Percentiles rank a stretch among this genome's conserved stretches.
These are phyloP conservation scores for Sinotaia quadrata DNA, from an alignment of 2,888 invertebrate species.

Conservation along the genomic window DNA sequence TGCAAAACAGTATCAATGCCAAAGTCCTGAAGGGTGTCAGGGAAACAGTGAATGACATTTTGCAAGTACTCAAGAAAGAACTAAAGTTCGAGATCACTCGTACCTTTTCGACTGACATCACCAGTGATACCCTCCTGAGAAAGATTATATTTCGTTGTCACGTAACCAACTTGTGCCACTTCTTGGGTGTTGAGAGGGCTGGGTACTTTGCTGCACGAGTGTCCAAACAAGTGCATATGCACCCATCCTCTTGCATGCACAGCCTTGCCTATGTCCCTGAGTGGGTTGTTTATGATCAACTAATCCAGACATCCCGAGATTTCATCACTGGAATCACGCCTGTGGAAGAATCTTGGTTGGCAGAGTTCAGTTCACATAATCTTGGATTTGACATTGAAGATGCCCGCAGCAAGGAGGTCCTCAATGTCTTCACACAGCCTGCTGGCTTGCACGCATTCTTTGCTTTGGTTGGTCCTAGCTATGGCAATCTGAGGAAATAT, in stretches of 20 bases:
- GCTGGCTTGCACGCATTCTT: conserved; percentile 48
- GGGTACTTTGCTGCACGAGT: conserved; percentile 54
- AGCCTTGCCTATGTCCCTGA: conserved; percentile 49
- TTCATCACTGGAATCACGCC: conserved; percentile 59
- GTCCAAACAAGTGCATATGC: conserved; percentile 50
- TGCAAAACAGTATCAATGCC: conserved; percentile 67
- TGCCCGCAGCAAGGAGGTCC: conserved; percentile 41
- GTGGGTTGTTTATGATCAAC: conserved; percentile 59
- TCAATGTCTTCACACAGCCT: conserved; percentile 36
- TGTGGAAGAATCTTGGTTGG: conserved; percentile 50
- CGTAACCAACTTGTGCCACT: conserved; percentile 53
- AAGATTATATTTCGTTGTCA: conserved; percentile 54
- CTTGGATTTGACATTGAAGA: conserved; percentile 40
- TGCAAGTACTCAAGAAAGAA: conserved; percentile 49
- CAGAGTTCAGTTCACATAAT: conserved; percentile 31
- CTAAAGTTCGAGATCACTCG: conserved; percentile 35
- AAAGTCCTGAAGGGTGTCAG: conserved; percentile 34
- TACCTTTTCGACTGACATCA: conserved; percentile 37
- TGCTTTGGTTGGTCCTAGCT: conserved; percentile 52
- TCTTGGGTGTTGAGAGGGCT: conserved; percentile 55
- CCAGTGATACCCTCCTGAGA: conserved; percentile 38
- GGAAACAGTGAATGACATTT: conserved; percentile 48
- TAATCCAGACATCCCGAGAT: conserved; percentile 55
- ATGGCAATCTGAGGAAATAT: conserved; percentile 41
- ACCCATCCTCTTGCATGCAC: conserved; percentile 61